phyloP scores from a whole-genome alignment of 2,113 vertebrate genomes.

The Microtus oregoni region DNA sequence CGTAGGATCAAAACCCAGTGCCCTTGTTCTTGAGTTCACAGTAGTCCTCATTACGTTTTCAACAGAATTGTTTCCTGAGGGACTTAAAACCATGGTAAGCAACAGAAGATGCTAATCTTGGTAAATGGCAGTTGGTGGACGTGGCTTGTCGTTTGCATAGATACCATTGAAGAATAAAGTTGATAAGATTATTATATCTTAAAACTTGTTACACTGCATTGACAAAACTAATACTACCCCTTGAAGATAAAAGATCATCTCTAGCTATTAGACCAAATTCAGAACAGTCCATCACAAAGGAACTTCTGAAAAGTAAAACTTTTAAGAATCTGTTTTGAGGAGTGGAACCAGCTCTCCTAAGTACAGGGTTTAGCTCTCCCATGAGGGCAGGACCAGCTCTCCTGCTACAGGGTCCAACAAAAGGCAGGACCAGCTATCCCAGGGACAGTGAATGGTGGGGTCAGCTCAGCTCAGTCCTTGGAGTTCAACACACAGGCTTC shows the following conservation, averaged over 20 bases:
- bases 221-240: background rate
- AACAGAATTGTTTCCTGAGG: background rate
- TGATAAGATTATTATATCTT: background rate
- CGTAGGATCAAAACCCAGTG: too few relatives aligned
- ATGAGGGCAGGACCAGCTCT: background rate
- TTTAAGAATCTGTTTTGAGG: background rate
- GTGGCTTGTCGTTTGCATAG: background rate
- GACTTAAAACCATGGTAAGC: background rate
- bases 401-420: background rate
- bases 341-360: background rate
- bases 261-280: background rate
- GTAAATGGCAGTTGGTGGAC: background rate
- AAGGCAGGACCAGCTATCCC: too few relatives aligned
- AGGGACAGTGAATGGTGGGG: background rate
- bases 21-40: too few relatives aligned
- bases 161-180: background rate
- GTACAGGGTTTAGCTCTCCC: background rate
- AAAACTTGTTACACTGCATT: background rate
- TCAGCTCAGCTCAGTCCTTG: background rate
- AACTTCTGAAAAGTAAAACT: background rate
- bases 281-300: background rate
- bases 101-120: background rate
- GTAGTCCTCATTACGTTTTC: slow-evolving; percentile 20
- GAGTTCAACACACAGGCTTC: background rate
- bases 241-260: slow-evolving; percentile 24